Evolutionary conservation across 2,113 vertebrate genomes (phyloP), one percentile per base, ranked within the genome.

Genomic region (Sylvilagus bachmani): DNA sequence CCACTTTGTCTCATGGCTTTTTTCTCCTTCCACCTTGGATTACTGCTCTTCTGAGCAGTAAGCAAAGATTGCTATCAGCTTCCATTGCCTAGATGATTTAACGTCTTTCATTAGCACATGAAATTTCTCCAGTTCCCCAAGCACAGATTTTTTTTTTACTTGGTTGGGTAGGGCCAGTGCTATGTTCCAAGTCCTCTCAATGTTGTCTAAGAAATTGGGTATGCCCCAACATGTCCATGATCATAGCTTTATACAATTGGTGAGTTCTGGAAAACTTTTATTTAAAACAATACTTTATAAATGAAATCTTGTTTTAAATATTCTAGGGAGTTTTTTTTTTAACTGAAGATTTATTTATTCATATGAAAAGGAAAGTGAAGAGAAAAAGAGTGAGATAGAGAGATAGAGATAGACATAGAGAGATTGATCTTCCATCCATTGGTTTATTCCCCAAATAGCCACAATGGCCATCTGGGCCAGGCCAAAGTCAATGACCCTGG

Each of bases 301-400:
- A 75, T 70, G 36, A 25, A 89, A 89, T 86, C 3, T 3, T 82
- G 5, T 78, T 88, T 78, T 29, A 93, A 71, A 44, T 88, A 95
- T 77, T 81, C 33, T 55, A 49, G 24, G 67, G 55, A 16, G 55
- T 58, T 58, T 58, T 58, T 6, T 58, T 58, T 58, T 58, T 58
- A 3, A 58, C 12, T 14, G 19, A 58, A 16, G 55, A 19, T 58
- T 58, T 17, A 58, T 58, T 58, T 17, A 58, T 58, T 58, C 55
- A 58, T 19, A 17, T 19, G 19, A 58, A 58, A 58, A 19, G 55
- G 4, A 58, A 58, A 58, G 55, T 14, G 13, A 58, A 58, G 17
- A 58, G 55, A 58, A 13, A 58, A 17, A 58, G 55, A 58, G 55
- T 17, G 55, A 58, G 55, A 58, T 14, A 58, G 55, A 58, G 55